Evolutionary conservation across 2,888 invertebrate species (phyloP), one percentile per base, ranked within the genome.

Genomic region (Isotomurus palustris): DNA sequence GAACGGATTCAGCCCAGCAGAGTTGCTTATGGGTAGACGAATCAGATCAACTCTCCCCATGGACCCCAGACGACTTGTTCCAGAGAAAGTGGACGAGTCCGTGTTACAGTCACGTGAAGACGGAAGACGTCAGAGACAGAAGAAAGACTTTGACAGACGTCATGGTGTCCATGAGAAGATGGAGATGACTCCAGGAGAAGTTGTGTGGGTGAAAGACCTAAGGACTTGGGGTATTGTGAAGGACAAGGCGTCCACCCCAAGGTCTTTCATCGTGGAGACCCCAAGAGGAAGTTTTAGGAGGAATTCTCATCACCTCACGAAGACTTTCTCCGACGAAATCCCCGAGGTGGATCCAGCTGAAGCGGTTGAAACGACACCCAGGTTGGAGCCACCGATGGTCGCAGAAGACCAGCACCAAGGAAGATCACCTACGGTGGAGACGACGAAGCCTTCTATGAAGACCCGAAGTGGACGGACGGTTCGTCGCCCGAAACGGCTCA

Each of bases 1-100:
- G 17, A 66, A 64, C 44, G 70, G 71, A 12, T 68, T 61, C 48
- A 68, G 66, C 24, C 71, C 72, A 19, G 68, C 70, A 3, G 71
- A 72, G 58, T 57, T 73, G 10, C 64, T 71, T 8, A 66, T 72
- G 62, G 71, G 71, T 17, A 28, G 71, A 22, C 66, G 64, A 36
- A 56, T 72, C 28, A 52, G 70, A 40, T 64, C 67, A 49, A 49
- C 60, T 6, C 41, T 72, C 1, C 68, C 69, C 8, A 49, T 58
- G 28, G 22, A 55, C 1, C 50, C 53, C 19, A 21, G 3, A 1
- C n/a, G 2, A 29, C 32, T 48, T 2, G 10, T 1, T 1, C 48
- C 29, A 2, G 24, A 35, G 21, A 2, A 19, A 12, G 29, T 32
- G 8, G 27, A 60, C 10, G 50, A 62, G 17, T 28, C 50, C 1